Evolutionary conservation across 1,140 invertebrate genomes (phyloP).

Genomic region (Linepithema humile): DNA sequence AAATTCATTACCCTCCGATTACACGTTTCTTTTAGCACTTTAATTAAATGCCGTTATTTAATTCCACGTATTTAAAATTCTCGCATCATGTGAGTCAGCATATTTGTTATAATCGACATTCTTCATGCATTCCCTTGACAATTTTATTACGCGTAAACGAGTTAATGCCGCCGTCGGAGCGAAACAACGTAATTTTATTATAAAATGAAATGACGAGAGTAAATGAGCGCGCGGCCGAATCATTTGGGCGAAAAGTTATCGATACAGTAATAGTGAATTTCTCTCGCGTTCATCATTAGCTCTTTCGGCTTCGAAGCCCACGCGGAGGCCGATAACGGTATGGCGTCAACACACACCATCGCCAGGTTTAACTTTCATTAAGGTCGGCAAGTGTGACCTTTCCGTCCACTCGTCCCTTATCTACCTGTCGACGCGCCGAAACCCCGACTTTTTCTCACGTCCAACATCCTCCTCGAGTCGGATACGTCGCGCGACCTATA

Average conservation of each 20-base stretch:
- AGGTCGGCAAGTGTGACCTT: constrained; percentile 67
- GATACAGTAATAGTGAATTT: constrained; percentile 39
- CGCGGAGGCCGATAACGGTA: constrained; percentile 65
- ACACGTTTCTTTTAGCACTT: no score
- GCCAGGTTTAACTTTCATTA: constrained; percentile 69
- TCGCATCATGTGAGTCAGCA: neutral
- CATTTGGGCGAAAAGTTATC: neutral
- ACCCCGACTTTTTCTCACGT: constrained; percentile 64
- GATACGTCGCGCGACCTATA: neutral
- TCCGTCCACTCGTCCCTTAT: constrained; percentile 56
- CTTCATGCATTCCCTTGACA: neutral
- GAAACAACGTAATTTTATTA: neutral
- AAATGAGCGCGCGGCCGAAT: neutral
- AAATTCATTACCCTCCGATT: no score
- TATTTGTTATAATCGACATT: neutral
- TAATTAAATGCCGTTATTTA: no score
- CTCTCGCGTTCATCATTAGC: constrained; percentile 50
- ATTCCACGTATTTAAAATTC: neutral
- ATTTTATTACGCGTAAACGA: neutral
- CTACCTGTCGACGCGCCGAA: constrained; percentile 57
- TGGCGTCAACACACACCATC: constrained; percentile 47
- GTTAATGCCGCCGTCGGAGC: no score
- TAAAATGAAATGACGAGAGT: neutral
- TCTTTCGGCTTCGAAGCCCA: constrained; percentile 46
- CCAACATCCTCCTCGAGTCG: constrained; percentile 46